These are phyloP conservation scores for Drosophila auraria DNA, from an alignment of 1,140 invertebrate species.

Conservation along the genomic window DNA sequence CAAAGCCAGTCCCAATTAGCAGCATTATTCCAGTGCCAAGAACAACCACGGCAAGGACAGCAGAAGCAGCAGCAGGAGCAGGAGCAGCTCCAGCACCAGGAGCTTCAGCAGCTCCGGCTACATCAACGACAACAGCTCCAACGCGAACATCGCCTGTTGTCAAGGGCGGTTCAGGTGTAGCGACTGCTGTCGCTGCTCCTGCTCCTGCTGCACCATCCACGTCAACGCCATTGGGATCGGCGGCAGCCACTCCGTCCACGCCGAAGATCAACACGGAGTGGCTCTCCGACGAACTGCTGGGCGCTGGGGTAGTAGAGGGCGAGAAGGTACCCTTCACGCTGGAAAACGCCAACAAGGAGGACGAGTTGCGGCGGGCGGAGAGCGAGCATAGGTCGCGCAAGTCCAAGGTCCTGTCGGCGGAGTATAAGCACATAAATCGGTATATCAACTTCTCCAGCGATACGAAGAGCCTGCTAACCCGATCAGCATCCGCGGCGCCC, in stretches of 20 bases:
- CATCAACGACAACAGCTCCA: conserved; percentile 4
- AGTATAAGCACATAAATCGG: conserved; percentile 83
- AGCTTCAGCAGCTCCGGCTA: neutral
- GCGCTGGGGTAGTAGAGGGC: conserved; percentile 7
- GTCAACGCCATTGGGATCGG: conserved; percentile 16
- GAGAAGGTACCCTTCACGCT: conserved; percentile 73
- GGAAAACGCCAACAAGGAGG: conserved; percentile 81
- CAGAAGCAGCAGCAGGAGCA: conserved; percentile 1
- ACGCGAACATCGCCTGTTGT: neutral
- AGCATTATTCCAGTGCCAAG: conserved; percentile 21
- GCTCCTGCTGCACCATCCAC: conserved; percentile 12
- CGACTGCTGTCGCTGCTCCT: neutral
- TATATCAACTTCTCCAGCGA: conserved; percentile 83
- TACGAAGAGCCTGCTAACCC: conserved; percentile 74
- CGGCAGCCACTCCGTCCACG: conserved; percentile 67
- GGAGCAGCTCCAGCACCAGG: conserved; percentile 5
- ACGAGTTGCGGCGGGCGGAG: conserved; percentile 72
- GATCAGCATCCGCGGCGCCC: conserved; percentile 69
- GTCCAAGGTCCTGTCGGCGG: conserved; percentile 77
- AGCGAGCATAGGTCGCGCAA: conserved; percentile 78
- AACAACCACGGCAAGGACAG: conserved; percentile 3
- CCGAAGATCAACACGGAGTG: conserved; percentile 72
- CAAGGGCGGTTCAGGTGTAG: neutral
- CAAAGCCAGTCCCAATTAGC: conserved; percentile 29
- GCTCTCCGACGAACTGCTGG: conserved; percentile 62